Base-by-base conservation (phyloP, 2,797 vertebrate genomes). In the Botia almorhae region DNA sequence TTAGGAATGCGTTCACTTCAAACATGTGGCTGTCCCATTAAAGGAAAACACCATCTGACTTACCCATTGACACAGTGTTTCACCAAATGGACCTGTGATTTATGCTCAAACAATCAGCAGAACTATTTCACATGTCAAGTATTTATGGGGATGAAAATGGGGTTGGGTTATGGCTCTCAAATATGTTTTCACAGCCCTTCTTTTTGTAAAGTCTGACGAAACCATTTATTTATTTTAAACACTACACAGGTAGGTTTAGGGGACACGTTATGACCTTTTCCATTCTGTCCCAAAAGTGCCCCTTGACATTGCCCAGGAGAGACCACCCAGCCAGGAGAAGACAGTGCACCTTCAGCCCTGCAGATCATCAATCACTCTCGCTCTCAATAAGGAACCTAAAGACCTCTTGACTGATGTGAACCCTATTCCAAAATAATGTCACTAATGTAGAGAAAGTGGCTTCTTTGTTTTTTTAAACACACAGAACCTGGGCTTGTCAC, bases 321-420 rank as follows among this genome's bases (percentile, higher is more conserved):
- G 86, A 83, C 87, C 86, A 89, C 86, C 86, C 85, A 86, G 82
- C 21, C 68, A 76, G 82, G 82, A 78, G 85, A 78, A 83, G 86
- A 87, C 72, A 74, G 78, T 80, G 78, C 80, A 82, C 83, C 76
- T 87, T 83, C 83, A 81, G 80, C 84, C 83, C 73, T 82, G 67
- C 68, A 79, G 83, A 82, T 85, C 85, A 89, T 89, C 85, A 85
- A 86, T 89, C 84, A 88, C 69, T 55, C 61, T 69, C 68, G 55
- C 55, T 80, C 81, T 68, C 69, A 26, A 81, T 64, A 50, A 64
- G 33, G 78, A 72, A 83, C 78, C 79, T 72, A 69, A 69, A 79
- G 76, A 81, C 78, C 81, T 74, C 71, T 83, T 58, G 65, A 81
- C 82, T 67, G 56, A 82, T 75, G 76, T 72, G 69, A 84, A 76